Conservation (phyloP, 2,797 vertebrate species). For the Xiphorhynchus erythropygius region DNA sequence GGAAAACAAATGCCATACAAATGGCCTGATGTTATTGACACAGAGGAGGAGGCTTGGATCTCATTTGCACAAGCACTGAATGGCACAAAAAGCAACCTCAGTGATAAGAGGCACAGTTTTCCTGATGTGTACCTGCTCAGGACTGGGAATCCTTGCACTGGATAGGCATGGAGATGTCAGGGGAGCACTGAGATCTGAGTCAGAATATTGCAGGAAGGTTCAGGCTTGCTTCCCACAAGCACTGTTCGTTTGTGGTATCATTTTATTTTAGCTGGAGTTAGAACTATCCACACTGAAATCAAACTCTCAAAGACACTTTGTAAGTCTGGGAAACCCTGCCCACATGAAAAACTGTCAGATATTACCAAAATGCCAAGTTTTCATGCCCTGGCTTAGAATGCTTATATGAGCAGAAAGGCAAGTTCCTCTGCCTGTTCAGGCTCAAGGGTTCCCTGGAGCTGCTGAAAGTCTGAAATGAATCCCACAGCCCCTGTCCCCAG, state of each 20-base stretch:
- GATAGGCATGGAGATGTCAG: neutral
- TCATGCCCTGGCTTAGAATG: neutral
- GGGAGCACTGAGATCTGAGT: neutral
- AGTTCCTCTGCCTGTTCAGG: neutral
- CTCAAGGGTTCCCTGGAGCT: neutral
- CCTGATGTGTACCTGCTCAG: rapidly evolving
- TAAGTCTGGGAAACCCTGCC: neutral
- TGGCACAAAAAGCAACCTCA: neutral
- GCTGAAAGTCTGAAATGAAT: neutral
- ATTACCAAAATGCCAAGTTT: neutral
- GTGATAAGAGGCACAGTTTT: neutral
- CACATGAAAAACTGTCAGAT: neutral
- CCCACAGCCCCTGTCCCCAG: neutral
- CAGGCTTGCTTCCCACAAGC: neutral
- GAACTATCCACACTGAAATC: neutral
- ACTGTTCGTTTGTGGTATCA: neutral
- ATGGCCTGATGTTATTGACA: neutral
- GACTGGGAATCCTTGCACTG: neutral
- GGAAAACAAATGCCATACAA: neutral
- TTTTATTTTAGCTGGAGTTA: neutral
- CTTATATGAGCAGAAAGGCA: neutral
- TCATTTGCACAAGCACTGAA: neutral
- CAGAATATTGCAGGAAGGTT: neutral
- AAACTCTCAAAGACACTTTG: neutral
- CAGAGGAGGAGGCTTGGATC: neutral